Conservation (phyloP, 1,140 invertebrate genomes). For the Theocolax elegans region DNA sequence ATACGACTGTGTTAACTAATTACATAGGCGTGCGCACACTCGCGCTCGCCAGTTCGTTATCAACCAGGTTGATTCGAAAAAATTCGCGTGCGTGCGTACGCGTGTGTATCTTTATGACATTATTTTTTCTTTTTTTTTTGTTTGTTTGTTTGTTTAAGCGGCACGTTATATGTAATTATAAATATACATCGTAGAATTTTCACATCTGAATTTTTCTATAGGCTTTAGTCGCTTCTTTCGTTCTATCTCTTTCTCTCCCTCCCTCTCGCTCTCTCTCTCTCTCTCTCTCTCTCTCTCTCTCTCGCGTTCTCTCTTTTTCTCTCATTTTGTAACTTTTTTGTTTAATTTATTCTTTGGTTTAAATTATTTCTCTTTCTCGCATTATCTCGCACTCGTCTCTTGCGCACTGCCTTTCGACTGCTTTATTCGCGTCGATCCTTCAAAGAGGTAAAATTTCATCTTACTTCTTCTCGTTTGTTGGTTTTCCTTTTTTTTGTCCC, state of each 20-base stretch:
- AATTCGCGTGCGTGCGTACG: slow-evolving; percentile 25
- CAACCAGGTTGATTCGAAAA: no score
- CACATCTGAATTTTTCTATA: neutral
- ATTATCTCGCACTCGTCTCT: neutral
- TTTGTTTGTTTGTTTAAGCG: slow-evolving; percentile 48
- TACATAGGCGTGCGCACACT: slow-evolving; percentile 29
- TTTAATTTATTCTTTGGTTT: slow-evolving; percentile 10
- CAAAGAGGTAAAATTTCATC: slow-evolving; percentile 28
- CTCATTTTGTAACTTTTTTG: neutral
- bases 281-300: neutral
- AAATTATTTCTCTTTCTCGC: neutral
- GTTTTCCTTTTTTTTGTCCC: neutral
- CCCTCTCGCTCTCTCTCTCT: neutral
- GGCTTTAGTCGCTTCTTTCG: neutral
- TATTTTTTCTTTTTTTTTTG: slow-evolving; percentile 35
- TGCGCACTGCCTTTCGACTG: neutral
- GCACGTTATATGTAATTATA: slow-evolving; percentile 55
- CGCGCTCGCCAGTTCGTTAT: no score
- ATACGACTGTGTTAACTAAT: slow-evolving; percentile 54
- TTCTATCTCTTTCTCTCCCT: neutral
- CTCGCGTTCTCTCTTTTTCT: no score
- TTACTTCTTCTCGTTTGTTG: slow-evolving; percentile 1
- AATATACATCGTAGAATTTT: slow-evolving; percentile 42
- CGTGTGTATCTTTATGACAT: no score
- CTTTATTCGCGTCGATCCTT: neutral